Evolutionary conservation across 35 echinoderm and acorn worm species (phyloP).

Genomic region (Diadema setosum): DNA sequence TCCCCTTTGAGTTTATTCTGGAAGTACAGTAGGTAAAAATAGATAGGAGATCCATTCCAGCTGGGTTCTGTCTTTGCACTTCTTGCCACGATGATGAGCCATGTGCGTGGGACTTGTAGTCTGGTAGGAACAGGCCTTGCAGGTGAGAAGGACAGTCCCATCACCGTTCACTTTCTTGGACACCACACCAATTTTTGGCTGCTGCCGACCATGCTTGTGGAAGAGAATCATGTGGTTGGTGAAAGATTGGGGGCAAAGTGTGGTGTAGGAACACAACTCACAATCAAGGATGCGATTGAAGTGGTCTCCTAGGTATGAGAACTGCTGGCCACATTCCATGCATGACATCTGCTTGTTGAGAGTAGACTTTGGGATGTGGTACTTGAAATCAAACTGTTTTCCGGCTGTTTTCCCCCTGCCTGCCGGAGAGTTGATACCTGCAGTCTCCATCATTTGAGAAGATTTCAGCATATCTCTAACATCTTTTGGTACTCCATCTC

Average conservation of each 20-base stretch:
- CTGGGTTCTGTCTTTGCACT: not conserved
- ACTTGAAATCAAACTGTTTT: too few species aligned
- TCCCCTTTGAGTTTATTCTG: not conserved
- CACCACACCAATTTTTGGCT: conserved; percentile 26
- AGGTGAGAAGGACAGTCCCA: conserved; percentile 18
- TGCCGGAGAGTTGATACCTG: not conserved
- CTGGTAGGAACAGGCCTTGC: conserved; percentile 21
- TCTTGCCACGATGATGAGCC: conserved; percentile 27
- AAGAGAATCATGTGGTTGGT: conserved; percentile 71
- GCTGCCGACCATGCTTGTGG: not conserved
- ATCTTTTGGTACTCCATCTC: not conserved
- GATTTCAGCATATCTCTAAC: not conserved
- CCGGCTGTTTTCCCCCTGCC: too few species aligned
- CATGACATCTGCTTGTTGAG: conserved; percentile 17
- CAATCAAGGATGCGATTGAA: conserved; percentile 26
- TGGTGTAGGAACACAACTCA: conserved; percentile 8
- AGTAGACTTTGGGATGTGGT: not conserved
- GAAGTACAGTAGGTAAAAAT: not conserved
- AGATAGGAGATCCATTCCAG: conserved; percentile 1
- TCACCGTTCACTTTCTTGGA: not conserved
- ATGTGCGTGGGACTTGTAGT: conserved; percentile 34
- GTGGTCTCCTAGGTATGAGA: not conserved
- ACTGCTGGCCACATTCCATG: conserved; percentile 35
- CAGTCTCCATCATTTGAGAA: not conserved
- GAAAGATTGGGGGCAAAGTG: conserved; percentile 43